A percentile compares a stretch with the other conserved stretches of the same genome.
These are phyloP conservation scores for Macaria liturata DNA, from an alignment of 2,888 invertebrate species.

Conservation along the genomic window DNA sequence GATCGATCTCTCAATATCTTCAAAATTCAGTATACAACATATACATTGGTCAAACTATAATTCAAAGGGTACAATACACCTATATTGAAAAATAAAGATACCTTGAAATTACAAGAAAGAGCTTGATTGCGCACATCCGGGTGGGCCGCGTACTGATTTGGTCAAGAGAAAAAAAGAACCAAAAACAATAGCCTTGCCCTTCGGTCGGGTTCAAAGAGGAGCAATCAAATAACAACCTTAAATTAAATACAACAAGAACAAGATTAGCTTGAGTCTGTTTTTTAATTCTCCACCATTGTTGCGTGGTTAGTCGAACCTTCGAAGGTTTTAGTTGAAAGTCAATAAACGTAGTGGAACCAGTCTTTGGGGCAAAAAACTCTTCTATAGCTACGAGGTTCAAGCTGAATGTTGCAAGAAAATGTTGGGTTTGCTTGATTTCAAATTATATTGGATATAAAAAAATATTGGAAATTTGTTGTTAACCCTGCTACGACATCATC, in stretches of 20 bases:
- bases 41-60: no score
- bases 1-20: neutral
- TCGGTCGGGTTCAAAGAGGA: constrained; percentile 18
- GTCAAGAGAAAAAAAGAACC: constrained; percentile 21
- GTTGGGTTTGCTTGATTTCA: no score
- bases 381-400: constrained; percentile 4
- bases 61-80: no score
- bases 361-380: constrained; percentile 9
- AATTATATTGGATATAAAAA: no score
- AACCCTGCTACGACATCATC: no score
- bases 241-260: constrained; percentile 7
- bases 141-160: constrained; percentile 46
- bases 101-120: constrained; percentile 23
- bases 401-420: no score
- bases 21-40: no score
- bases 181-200: constrained; percentile 28
- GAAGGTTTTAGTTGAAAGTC: constrained; percentile 20
- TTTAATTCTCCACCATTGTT: constrained; percentile 20
- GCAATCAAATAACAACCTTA: constrained; percentile 14
- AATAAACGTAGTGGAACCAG: constrained; percentile 15
- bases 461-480: no score
- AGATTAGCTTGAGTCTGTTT: constrained; percentile 9
- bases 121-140: constrained; percentile 52
- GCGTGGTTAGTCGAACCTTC: constrained; percentile 9
- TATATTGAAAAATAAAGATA: neutral